These are phyloP conservation scores for Hemicrepidius hirtus DNA, from an alignment of 2,888 invertebrate genomes.

Conservation along the genomic window DNA sequence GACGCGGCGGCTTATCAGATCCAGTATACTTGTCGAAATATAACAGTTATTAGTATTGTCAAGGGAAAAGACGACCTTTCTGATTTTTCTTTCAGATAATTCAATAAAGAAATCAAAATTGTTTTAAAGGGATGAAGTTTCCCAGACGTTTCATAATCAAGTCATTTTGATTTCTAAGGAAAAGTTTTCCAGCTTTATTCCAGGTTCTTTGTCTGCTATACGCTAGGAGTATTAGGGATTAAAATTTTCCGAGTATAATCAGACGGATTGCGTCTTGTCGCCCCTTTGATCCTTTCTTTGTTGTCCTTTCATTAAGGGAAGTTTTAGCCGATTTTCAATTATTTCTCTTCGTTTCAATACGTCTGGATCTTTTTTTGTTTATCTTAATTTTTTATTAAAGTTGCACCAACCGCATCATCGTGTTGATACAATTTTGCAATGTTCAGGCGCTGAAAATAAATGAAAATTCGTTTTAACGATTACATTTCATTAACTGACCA, in stretches of 20 bases:
- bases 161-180: slow-evolving; percentile 22
- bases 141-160: slow-evolving; percentile 13
- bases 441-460: too few relatives aligned
- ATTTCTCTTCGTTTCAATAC: not conserved
- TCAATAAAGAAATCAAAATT: slow-evolving; percentile 32
- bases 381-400: too few relatives aligned
- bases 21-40: slow-evolving; percentile 52
- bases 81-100: slow-evolving; percentile 12
- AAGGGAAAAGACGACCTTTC: slow-evolving; percentile 26
- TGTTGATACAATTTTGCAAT: too few relatives aligned
- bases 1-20: slow-evolving; percentile 51
- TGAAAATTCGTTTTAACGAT: too few relatives aligned
- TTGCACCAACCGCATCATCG: too few relatives aligned
- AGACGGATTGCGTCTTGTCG: slow-evolving; percentile 34
- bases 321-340: not conserved
- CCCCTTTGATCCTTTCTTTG: slow-evolving; percentile 48
- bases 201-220: slow-evolving; percentile 31
- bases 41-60: slow-evolving; percentile 53
- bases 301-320: slow-evolving; percentile 45
- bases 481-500: too few relatives aligned
- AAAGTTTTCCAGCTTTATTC: slow-evolving; percentile 27
- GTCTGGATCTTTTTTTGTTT: not conserved
- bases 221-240: slow-evolving; percentile 35
- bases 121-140: not conserved
- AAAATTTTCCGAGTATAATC: slow-evolving; percentile 47